Evolutionary conservation across 2,888 invertebrate genomes (phyloP).

Genomic region (Pegoplata infirma): DNA sequence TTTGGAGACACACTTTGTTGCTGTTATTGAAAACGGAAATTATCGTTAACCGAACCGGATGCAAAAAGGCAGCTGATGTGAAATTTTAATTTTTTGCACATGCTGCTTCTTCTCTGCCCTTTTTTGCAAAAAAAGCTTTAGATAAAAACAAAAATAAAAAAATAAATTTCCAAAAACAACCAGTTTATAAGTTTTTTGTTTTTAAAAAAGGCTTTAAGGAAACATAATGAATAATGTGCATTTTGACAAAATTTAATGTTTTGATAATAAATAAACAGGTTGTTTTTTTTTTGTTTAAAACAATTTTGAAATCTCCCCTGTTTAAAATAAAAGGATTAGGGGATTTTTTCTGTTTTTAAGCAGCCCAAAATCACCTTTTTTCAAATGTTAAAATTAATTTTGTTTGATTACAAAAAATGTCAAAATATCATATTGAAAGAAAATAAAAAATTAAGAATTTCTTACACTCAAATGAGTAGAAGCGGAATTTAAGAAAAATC

Average conservation of each 20-base stretch:
- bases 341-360: too few relatives aligned
- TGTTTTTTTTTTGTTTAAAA: conserved; percentile 33
- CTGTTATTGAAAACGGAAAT: conserved; percentile 55
- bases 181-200: not conserved
- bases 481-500: too few relatives aligned
- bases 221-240: conserved; percentile 43
- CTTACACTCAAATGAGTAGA: too few relatives aligned
- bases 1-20: conserved; percentile 32
- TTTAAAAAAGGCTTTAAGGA: conserved; percentile 18
- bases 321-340: not conserved
- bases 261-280: conserved; percentile 53
- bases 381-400: not conserved
- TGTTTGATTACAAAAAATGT: too few relatives aligned
- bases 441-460: too few relatives aligned
- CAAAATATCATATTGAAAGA: too few relatives aligned
- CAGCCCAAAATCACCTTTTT: not conserved
- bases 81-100: conserved; percentile 43
- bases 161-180: not conserved
- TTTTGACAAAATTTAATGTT: conserved; percentile 50
- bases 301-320: not conserved
- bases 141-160: conserved; percentile 3
- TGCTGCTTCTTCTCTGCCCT: conserved; percentile 18
- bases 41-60: conserved; percentile 59
- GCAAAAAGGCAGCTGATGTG: conserved; percentile 59
- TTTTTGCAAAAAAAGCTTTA: not conserved